Base-by-base conservation (phyloP, 2,888 invertebrate genomes). In the Lysandra coridon region DNA sequence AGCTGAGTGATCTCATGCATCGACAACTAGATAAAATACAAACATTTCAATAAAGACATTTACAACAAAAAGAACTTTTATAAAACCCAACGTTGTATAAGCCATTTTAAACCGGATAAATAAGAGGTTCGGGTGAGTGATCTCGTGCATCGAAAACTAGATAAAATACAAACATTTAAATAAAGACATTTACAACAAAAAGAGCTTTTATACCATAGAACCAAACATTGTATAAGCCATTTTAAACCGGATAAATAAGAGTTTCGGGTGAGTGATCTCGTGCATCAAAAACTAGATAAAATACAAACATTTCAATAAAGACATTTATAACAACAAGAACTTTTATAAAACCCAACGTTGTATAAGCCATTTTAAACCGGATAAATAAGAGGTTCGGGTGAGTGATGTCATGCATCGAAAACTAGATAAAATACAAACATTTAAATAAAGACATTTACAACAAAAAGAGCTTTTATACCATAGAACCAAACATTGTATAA, bases 391-490 rank as follows among this genome's bases (percentile, higher is more conserved):
- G 44, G 49, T 23, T 49, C 30, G 73, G 57, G 78, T 53, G 78
- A 73, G 78, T 73, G 75, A 76, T 76, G 73, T 37, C 85, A 88
- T 90, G 87, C 92, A 90, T 92, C 91, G 93, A 92, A 91, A 37
- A 2, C 40, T 49, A 2, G 10, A 49, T 49, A 49, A 49, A 10
- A 49, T 49, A 62, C 62, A 62, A 62, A 37, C 33, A 14, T 69
- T 69, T 4, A 69, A 69, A 69, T 6, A 4, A 37, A 37, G 4
- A 23, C 57, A 57, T 57, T 57, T 17, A 14, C 12, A 4, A 57
- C 57, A 57, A 4, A 57, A 57, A 57, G 4, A 57, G 1, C 33
- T 17, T 64, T 14, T 69, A 12, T 4, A 23, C 23, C 23, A 23
- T 23, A 37, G 5, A 33, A 4, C 33, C 33, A 69, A 37, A 14